These are phyloP conservation scores for Hormaphis cornu DNA, from an alignment of 1,140 invertebrate species.

Conservation along the genomic window DNA sequence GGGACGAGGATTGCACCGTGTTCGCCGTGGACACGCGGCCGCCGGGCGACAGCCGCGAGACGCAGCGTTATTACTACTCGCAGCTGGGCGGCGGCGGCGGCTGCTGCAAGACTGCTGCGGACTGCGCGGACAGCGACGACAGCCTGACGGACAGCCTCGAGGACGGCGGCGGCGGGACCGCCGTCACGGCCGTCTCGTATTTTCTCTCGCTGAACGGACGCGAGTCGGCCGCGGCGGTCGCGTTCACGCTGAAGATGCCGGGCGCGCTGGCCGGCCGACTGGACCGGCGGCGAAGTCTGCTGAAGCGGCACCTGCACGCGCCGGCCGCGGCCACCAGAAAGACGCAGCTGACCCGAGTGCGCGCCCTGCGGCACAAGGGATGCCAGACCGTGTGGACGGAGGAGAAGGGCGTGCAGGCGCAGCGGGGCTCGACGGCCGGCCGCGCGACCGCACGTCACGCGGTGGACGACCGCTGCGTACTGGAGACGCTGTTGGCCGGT, in stretches of 20 bases:
- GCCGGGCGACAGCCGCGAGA: not conserved
- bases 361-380: not conserved
- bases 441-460: too few species aligned
- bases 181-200: constrained; percentile 7
- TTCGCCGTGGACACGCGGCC: not conserved
- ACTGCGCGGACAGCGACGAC: constrained; percentile 47
- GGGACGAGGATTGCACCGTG: constrained; percentile 11
- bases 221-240: not conserved
- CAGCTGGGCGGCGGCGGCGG: not conserved
- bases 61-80: not conserved
- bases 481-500: not conserved
- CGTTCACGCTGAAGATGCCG: constrained; percentile 17
- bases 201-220: not conserved
- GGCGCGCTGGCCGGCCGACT: not conserved
- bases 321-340: not conserved
- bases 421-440: not conserved
- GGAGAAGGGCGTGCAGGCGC: constrained; percentile 1
- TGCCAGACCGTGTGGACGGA: constrained; percentile 11
- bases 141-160: constrained; percentile 51
- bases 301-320: constrained; percentile 3
- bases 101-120: constrained; percentile 2
- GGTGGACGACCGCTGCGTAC: not conserved
- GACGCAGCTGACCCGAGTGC: not conserved
- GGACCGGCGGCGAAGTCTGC: not conserved
- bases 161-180: not conserved